phyloP scores from a whole-genome alignment of 2,797 vertebrate genomes.

The Aulostomus chinensis region DNA sequence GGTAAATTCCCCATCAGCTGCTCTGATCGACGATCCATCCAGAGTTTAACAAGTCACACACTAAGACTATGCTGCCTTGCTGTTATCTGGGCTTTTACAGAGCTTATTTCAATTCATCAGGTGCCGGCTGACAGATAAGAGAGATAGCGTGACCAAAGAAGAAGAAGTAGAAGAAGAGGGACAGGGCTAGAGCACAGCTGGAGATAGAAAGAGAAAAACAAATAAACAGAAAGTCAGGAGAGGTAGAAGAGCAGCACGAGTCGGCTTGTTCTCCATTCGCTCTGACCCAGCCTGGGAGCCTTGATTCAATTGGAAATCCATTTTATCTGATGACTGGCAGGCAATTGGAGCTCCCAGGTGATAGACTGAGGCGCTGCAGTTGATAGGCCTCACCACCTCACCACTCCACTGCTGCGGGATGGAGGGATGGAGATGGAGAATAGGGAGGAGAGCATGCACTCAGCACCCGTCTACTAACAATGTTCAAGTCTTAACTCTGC shows the following conservation, averaged over 20 bases:
- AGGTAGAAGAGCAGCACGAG: constrained; percentile 41
- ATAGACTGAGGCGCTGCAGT: constrained; percentile 53
- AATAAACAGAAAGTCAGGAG: constrained; percentile 46
- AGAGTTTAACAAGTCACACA: too few species aligned
- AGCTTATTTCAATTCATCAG: constrained; percentile 34
- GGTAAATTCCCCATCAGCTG: too few species aligned
- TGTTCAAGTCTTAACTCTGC: too few species aligned
- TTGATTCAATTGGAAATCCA: constrained; percentile 73
- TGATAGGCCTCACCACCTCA: constrained; percentile 71
- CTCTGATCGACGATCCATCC: too few species aligned
- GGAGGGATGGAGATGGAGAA: constrained; percentile 47
- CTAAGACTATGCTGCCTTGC: too few species aligned
- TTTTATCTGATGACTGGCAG: constrained; percentile 71
- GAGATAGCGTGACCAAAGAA: constrained; percentile 6
- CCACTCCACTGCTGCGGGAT: constrained; percentile 61
- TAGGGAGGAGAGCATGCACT: constrained; percentile 26
- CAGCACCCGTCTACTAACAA: too few species aligned
- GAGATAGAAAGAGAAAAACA: constrained; percentile 44
- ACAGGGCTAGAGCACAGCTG: constrained; percentile 17
- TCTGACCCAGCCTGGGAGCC: constrained; percentile 50
- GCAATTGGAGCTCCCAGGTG: constrained; percentile 67
- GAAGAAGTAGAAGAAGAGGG: constrained; percentile 22
- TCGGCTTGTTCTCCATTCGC: constrained; percentile 49
- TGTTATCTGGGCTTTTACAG: constrained; percentile 36
- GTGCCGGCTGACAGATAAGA: constrained; percentile 30